phyloP scores from a whole-genome alignment of 2,113 vertebrate species.

The Colistium nudipinnis region DNA sequence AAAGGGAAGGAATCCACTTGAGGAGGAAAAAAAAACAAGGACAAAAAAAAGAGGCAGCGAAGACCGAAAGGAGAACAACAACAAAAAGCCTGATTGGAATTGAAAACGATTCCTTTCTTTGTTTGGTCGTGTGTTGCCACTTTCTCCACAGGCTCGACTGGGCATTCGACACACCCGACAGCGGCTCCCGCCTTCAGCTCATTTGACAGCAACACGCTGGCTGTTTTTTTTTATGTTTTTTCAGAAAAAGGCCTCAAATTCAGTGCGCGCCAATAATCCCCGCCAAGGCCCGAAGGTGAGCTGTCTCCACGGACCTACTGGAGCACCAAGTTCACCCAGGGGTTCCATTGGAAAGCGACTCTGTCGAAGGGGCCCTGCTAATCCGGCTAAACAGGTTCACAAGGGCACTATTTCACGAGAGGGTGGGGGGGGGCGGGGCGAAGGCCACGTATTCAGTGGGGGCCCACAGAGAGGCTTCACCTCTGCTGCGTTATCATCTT shows the following conservation, averaged over 20 bases:
- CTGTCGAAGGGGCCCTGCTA: constrained; percentile 48
- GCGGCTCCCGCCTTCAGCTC: constrained; percentile 47
- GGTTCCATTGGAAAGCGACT: constrained; percentile 40
- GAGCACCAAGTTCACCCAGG: constrained; percentile 41
- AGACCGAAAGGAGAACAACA: constrained; percentile 34
- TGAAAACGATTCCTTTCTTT: constrained; percentile 55
- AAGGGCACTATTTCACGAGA: constrained; percentile 19
- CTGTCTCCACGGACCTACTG: constrained; percentile 43
- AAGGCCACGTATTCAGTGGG: constrained; percentile 30
- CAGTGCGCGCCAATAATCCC: constrained; percentile 58
- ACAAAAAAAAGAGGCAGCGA: constrained; percentile 8
- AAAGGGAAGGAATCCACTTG: constrained; percentile 59
- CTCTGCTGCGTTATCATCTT: constrained; percentile 38
- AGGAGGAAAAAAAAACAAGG: constrained; percentile 8
- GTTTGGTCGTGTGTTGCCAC: constrained; percentile 40
- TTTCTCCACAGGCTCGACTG: constrained; percentile 40
- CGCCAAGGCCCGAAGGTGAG: constrained; percentile 58
- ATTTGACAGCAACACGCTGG: constrained; percentile 64
- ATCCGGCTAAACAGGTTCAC: constrained; percentile 53
- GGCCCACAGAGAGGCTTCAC: constrained; percentile 17
- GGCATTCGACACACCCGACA: constrained; percentile 53
- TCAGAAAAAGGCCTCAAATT: constrained; percentile 65
- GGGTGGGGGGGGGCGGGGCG: neutral
- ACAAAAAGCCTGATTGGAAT: constrained; percentile 64
- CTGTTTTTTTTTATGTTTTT: constrained; percentile 58